phyloP scores from a whole-genome alignment of 1,140 invertebrate genomes.

The Tribolium castaneum region DNA sequence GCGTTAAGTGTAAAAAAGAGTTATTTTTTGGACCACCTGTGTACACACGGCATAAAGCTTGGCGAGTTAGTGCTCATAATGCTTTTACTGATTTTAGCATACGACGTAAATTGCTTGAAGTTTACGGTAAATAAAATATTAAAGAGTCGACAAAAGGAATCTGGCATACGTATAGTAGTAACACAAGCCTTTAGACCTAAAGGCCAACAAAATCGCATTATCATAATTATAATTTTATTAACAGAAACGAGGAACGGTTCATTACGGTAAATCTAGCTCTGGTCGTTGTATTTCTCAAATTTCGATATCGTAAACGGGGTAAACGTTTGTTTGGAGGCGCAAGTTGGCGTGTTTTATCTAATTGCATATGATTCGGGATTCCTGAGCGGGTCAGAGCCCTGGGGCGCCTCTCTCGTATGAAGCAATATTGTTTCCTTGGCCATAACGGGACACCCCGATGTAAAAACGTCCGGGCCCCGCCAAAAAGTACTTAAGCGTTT shows the following conservation, averaged over 20 bases:
- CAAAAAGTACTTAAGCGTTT: slow-evolving; percentile 46
- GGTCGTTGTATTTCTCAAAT: not conserved
- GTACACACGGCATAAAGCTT: not conserved
- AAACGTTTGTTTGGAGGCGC: slow-evolving; percentile 2
- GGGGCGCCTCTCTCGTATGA: slow-evolving; percentile 36
- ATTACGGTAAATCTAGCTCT: not conserved
- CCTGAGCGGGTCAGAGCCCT: slow-evolving; percentile 39
- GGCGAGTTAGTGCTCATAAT: not conserved
- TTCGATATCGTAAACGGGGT: not conserved
- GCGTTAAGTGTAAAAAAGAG: not conserved
- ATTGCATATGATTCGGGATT: slow-evolving; percentile 45
- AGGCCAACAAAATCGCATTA: slow-evolving; percentile 19
- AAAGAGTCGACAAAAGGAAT: slow-evolving; percentile 4
- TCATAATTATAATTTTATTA: slow-evolving; percentile 25
- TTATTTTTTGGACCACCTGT: not conserved
- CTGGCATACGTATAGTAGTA: slow-evolving; percentile 9
- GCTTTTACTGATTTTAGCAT: not conserved
- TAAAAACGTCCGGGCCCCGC: slow-evolving; percentile 40
- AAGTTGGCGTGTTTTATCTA: slow-evolving; percentile 22
- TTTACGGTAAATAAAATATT: slow-evolving; percentile 16
- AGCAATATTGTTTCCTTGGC: slow-evolving; percentile 46
- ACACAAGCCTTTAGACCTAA: not conserved
- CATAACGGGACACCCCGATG: slow-evolving; percentile 35
- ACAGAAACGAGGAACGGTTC: slow-evolving; percentile 1
- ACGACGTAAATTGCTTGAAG: slow-evolving; percentile 1